A percentile compares a stretch with the other conserved stretches of the same genome.
These are phyloP conservation scores for Trematomus loennbergii DNA, from an alignment of 2,113 vertebrate species.

Conservation along the genomic window DNA sequence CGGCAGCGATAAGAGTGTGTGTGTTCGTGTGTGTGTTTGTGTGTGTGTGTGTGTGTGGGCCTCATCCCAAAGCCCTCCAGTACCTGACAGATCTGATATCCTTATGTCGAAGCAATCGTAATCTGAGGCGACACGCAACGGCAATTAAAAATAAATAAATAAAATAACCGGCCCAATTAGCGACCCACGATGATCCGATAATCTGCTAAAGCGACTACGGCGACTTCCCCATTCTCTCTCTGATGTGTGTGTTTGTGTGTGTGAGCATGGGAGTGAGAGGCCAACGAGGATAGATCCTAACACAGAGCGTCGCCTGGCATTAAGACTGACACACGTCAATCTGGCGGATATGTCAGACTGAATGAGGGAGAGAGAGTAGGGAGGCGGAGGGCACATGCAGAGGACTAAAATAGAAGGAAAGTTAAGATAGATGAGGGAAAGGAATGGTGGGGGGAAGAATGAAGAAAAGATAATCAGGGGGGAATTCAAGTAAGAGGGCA, in stretches of 20 bases:
- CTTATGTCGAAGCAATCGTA: slow-evolving; percentile 30
- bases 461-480: neutral
- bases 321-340: slow-evolving; percentile 69
- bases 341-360: slow-evolving; percentile 53
- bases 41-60: slow-evolving; percentile 16
- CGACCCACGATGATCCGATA: slow-evolving; percentile 9
- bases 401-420: neutral
- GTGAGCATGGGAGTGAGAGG: slow-evolving; percentile 33
- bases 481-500: neutral
- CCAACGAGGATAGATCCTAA: slow-evolving; percentile 36
- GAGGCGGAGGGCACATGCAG: slow-evolving; percentile 1
- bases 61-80: slow-evolving; percentile 54
- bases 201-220: slow-evolving; percentile 35
- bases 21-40: slow-evolving; percentile 19
- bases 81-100: slow-evolving; percentile 67
- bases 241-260: neutral
- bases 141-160: slow-evolving; percentile 68
- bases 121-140: slow-evolving; percentile 64
- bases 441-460: neutral
- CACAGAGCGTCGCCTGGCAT: slow-evolving; percentile 47
- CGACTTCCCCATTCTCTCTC: neutral
- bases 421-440: neutral
- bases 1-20: slow-evolving; percentile 8
- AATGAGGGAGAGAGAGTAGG: slow-evolving; percentile 33
- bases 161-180: slow-evolving; percentile 58